Base-by-base conservation (phyloP, 2,797 vertebrate species). In the Eurystomus glaucurus region DNA sequence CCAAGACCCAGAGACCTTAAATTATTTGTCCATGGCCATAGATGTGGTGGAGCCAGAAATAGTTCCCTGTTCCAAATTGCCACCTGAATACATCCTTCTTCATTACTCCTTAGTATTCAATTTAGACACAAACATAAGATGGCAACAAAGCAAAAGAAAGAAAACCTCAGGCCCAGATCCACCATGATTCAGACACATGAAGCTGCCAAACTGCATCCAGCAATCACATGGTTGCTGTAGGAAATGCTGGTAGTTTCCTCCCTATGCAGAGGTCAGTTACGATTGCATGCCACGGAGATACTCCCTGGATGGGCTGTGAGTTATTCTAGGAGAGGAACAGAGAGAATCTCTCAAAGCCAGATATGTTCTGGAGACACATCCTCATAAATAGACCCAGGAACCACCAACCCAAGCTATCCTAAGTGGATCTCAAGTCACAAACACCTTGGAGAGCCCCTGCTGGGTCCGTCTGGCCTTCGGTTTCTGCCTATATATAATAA, bases 361-460 rank as follows among this genome's bases (percentile, higher is more conserved):
- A 31, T 15, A 11, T 0, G 0, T 55, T 92, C 46, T 90, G 43
- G 71, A 93, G 74, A 55, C 31, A 45, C 48, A 45, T 35, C 29
- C 55, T 83, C 72, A 45, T 39, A 71, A 84, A 29, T 13, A 68
- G 35, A 51, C 31, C 7, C 46, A 74, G 57, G 45, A 93, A 60
- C 7, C n/a, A 45, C 37, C 11, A 61, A 33, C 7, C 25, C 18
- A 57, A 29, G 12, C 12, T 21, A 4, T 80, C 50, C 25, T 81
- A 31, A 35, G 11, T 18, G 28, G 21, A 71, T 55, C 68, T 64
- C 39, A 51, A 77, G 43, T 51, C 64, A 62, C 43, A 72, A 39
- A 37, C 0, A 1, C n/a, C 14, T 68, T 31, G 7, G 20, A 22
- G n/a, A 90, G 18, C 26, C 7, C 10, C n/a, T 39, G 0, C 13